Evolutionary conservation across 2,888 invertebrate genomes (phyloP).

Genomic region (Pterostichus madidus): DNA sequence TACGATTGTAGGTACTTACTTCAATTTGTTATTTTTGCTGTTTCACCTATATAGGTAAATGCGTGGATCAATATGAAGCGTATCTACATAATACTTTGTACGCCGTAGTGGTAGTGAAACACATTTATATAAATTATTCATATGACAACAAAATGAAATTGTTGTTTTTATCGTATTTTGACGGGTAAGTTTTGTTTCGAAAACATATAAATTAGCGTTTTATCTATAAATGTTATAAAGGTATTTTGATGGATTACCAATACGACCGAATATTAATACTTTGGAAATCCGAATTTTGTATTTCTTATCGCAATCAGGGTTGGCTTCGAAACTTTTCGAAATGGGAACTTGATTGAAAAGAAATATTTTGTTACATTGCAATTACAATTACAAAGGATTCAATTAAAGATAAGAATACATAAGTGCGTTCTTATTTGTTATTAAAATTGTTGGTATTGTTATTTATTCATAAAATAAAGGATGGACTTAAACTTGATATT

Average conservation of each 20-base stretch:
- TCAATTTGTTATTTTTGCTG: constrained; percentile 33
- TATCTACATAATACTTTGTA: constrained; percentile 40
- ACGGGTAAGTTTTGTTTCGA: constrained; percentile 19
- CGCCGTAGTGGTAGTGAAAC: neutral
- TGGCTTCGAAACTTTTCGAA: too few relatives aligned
- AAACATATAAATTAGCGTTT: constrained; percentile 17
- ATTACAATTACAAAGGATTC: too few relatives aligned
- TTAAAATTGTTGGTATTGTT: too few relatives aligned
- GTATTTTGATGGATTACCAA: constrained; percentile 15
- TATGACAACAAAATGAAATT: constrained; percentile 23
- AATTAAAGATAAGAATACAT: too few relatives aligned
- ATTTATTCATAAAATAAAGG: too few relatives aligned
- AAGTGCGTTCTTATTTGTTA: too few relatives aligned
- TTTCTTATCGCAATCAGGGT: too few relatives aligned
- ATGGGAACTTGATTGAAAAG: too few relatives aligned
- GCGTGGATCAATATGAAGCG: constrained; percentile 30
- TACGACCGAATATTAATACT: neutral
- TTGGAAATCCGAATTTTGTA: too few relatives aligned
- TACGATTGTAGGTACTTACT: neutral
- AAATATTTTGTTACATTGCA: too few relatives aligned
- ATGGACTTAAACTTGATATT: too few relatives aligned
- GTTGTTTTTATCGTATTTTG: constrained; percentile 38
- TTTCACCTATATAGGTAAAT: constrained; percentile 48
- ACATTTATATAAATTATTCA: constrained; percentile 44
- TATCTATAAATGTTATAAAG: neutral